Evolutionary conservation across 2,113 vertebrate species (phyloP).

Genomic region (Thinocorus orbignyianus): DNA sequence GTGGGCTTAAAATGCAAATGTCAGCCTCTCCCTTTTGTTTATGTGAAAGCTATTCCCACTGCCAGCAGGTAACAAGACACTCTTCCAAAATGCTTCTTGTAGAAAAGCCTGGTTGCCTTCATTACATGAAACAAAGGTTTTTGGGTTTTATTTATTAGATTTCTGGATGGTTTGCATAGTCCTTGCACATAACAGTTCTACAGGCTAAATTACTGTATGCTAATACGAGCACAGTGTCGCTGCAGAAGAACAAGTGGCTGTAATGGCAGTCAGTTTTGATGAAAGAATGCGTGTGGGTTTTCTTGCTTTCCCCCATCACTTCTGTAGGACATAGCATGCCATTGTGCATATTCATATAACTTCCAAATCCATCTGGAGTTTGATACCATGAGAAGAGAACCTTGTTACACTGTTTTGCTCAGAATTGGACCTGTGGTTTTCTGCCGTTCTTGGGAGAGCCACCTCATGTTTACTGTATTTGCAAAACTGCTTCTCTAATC

Average conservation of each 20-base stretch:
- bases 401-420: neutral
- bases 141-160: neutral
- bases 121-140: neutral
- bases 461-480: neutral
- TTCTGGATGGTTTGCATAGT: neutral
- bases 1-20: neutral
- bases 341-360: neutral
- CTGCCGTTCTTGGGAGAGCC: neutral
- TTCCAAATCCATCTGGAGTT: neutral
- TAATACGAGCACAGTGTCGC: rapidly evolving
- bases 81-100: neutral
- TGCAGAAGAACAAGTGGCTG: neutral
- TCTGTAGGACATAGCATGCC: neutral
- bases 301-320: neutral
- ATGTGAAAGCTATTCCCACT: neutral
- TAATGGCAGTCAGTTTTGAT: neutral
- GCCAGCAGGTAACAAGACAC: neutral
- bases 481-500: neutral
- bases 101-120: neutral
- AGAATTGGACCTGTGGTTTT: neutral
- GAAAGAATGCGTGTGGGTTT: neutral
- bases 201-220: neutral
- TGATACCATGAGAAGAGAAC: neutral
- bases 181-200: neutral
- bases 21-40: neutral